phyloP scores from a whole-genome alignment of 2,113 vertebrate genomes.

The Neoarius graeffei region DNA sequence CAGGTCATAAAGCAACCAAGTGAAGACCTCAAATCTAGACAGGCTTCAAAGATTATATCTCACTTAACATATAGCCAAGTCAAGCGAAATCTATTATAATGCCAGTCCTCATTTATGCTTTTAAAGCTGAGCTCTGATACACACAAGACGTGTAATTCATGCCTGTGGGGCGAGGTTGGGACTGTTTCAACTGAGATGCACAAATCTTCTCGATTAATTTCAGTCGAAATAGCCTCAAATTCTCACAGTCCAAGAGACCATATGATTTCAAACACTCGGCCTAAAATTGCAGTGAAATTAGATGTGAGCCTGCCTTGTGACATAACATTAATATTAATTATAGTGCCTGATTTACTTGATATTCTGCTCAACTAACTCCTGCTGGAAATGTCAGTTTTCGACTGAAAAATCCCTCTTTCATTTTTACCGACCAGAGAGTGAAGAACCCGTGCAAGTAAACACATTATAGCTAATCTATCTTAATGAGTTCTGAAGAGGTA shows the following conservation, averaged over 20 bases:
- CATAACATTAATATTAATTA: slow-evolving; percentile 73
- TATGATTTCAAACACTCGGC: slow-evolving; percentile 56
- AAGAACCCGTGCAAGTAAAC: slow-evolving; percentile 40
- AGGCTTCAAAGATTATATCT: slow-evolving; percentile 3
- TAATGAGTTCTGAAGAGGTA: slow-evolving; percentile 27
- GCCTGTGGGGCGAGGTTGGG: slow-evolving; percentile 2
- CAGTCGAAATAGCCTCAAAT: slow-evolving; percentile 37
- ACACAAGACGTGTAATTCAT: slow-evolving; percentile 12
- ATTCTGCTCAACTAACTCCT: slow-evolving; percentile 55
- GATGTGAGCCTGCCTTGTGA: slow-evolving; percentile 64
- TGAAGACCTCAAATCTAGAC: neutral
- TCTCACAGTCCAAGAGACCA: slow-evolving; percentile 56
- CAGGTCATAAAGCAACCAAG: neutral
- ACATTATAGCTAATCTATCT: slow-evolving; percentile 38
- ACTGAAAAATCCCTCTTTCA: slow-evolving; percentile 29
- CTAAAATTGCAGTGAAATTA: slow-evolving; percentile 65
- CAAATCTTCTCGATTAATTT: slow-evolving; percentile 57
- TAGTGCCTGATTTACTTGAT: slow-evolving; percentile 60
- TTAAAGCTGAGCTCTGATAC: slow-evolving; percentile 25
- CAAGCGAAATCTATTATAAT: slow-evolving; percentile 12
- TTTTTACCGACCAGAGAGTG: slow-evolving; percentile 11
- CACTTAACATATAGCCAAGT: slow-evolving; percentile 10
- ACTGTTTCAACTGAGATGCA: slow-evolving; percentile 58
- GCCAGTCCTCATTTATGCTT: neutral
- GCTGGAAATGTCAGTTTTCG: slow-evolving; percentile 42